Conservation (phyloP, 1,140 invertebrate genomes). For the Pissodes strobi region DNA sequence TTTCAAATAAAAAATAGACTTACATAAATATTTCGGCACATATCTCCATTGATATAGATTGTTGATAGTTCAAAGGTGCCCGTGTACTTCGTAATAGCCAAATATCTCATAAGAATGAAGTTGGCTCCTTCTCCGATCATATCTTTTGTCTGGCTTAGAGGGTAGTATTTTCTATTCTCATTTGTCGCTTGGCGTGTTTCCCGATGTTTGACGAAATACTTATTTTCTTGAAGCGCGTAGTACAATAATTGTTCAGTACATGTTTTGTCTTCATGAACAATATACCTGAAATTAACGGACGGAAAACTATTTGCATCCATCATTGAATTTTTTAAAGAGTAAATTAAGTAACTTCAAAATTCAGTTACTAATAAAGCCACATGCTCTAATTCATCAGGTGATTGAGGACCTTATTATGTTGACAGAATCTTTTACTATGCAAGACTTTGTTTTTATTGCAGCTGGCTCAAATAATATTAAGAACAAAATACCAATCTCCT, state of each 20-base stretch:
- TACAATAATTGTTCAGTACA: constrained; percentile 40
- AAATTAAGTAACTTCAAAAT: too few relatives aligned
- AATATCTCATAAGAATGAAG: constrained; percentile 63
- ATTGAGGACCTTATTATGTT: too few relatives aligned
- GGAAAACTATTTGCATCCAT: too few relatives aligned
- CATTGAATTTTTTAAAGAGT: too few relatives aligned
- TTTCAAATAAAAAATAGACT: too few relatives aligned
- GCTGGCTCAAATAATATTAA: too few relatives aligned
- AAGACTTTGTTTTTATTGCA: too few relatives aligned
- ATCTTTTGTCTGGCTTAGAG: constrained; percentile 54
- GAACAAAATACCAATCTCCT: too few relatives aligned
- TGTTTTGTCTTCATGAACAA: constrained; percentile 8
- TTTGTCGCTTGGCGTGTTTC: constrained; percentile 55
- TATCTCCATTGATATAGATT: constrained; percentile 62
- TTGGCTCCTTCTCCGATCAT: constrained; percentile 66
- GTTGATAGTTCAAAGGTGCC: constrained; percentile 61
- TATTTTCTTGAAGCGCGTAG: constrained; percentile 38
- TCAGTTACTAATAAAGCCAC: too few relatives aligned
- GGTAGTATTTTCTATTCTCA: constrained; percentile 58
- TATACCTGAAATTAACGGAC: constrained; percentile 20
- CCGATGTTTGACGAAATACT: constrained; percentile 49
- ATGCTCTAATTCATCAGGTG: too few relatives aligned
- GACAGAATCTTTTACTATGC: too few relatives aligned
- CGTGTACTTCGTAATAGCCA: constrained; percentile 60
- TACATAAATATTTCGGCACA: constrained; percentile 65